Conservation (phyloP, 2,113 vertebrate genomes). For the Leptocoma aspasia region DNA sequence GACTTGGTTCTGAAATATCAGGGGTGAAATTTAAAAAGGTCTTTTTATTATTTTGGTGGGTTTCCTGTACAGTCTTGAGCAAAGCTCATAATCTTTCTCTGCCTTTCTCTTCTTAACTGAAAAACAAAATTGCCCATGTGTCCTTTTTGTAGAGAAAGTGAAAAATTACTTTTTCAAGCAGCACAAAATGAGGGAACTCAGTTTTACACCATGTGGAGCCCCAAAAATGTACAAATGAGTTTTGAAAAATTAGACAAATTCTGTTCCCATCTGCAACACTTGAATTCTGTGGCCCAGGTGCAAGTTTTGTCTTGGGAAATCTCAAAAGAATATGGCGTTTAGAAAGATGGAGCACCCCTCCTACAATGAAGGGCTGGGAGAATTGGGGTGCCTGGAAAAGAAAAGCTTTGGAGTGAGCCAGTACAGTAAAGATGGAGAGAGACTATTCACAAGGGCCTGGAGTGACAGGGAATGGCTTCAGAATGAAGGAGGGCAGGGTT, state of each 20-base stretch:
- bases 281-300: not conserved
- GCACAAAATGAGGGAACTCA: not conserved
- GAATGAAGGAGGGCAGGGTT: not conserved
- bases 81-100: not conserved
- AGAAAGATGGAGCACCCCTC: not conserved
- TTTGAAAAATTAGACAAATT: not conserved
- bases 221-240: not conserved
- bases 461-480: not conserved
- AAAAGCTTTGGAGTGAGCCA: not conserved
- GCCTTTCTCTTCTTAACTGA: not conserved
- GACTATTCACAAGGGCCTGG: rapidly evolving
- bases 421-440: not conserved
- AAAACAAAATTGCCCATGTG: not conserved
- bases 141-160: not conserved
- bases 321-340: rapidly evolving
- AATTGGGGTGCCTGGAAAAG: not conserved
- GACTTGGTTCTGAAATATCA: not conserved
- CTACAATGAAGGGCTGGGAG: not conserved
- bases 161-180: not conserved
- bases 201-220: not conserved
- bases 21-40: not conserved
- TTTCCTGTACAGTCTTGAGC: not conserved
- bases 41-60: not conserved
- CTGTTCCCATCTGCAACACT: rapidly evolving
- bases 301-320: not conserved